Conservation (phyloP, 2,797 vertebrate genomes). For the Linurgus olivaceus region DNA sequence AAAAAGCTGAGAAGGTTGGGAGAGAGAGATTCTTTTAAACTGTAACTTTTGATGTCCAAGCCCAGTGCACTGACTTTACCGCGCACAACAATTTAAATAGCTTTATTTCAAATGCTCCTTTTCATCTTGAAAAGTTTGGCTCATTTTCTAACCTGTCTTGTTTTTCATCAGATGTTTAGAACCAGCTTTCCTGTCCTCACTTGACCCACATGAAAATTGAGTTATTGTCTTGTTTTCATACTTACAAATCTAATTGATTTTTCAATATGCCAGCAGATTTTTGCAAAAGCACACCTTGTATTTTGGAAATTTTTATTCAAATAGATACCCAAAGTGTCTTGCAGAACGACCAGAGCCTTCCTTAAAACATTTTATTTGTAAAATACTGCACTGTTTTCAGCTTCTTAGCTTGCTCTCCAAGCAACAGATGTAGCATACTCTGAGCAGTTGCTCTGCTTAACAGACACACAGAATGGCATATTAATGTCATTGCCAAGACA, state of each 20-base stretch:
- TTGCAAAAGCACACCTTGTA: neutral
- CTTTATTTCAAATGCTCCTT: constrained; percentile 61
- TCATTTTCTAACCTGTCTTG: constrained; percentile 45
- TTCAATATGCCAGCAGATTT: constrained; percentile 11
- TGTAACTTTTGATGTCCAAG: constrained; percentile 72
- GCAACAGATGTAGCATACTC: neutral
- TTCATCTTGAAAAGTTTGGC: constrained; percentile 67
- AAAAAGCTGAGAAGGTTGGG: constrained; percentile 53
- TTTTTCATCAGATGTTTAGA: constrained; percentile 48
- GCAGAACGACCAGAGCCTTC: neutral
- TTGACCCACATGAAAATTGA: constrained; percentile 26
- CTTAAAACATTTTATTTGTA: neutral
- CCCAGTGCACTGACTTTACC: constrained; percentile 49
- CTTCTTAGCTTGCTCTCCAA: neutral
- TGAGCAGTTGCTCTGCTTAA: neutral
- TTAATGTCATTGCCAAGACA: neutral
- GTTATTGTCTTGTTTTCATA: constrained; percentile 26
- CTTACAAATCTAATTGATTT: constrained; percentile 33
- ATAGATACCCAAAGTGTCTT: neutral
- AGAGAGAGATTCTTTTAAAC: constrained; percentile 59
- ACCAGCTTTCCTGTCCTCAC: constrained; percentile 42
- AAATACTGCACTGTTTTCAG: neutral
- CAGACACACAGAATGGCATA: neutral
- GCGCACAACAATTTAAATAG: constrained; percentile 51
- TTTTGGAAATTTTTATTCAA: neutral